Evolutionary conservation across 2,888 invertebrate genomes (phyloP).

Genomic region (Himalopsyche kuldschensis): DNA sequence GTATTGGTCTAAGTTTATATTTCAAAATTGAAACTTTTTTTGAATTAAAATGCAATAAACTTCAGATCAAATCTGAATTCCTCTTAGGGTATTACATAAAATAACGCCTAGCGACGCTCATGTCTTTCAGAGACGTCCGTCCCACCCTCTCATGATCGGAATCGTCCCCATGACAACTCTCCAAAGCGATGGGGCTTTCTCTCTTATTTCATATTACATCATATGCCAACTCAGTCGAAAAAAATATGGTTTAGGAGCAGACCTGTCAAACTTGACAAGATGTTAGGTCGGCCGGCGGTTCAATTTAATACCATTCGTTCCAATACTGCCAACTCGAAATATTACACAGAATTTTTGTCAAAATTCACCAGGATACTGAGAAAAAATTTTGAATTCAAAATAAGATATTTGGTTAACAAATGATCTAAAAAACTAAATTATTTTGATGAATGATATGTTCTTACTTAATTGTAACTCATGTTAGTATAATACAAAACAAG

Average conservation of each 20-base stretch:
- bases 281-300: background rate
- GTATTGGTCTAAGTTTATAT: too few species aligned
- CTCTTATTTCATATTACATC: constrained; percentile 38
- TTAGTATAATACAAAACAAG: too few species aligned
- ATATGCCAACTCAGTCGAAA: constrained; percentile 37
- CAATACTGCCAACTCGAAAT: background rate
- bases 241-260: constrained; percentile 33
- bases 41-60: background rate
- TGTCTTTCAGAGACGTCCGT: background rate
- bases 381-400: background rate
- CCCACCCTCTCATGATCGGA: background rate
- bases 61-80: background rate
- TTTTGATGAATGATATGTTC: too few species aligned
- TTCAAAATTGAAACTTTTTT: too few species aligned
- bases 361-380: background rate
- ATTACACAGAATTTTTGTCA: background rate
- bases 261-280: background rate
- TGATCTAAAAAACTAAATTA: too few species aligned
- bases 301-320: background rate
- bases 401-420: too few species aligned
- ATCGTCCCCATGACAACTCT: constrained; percentile 32
- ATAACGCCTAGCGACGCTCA: background rate
- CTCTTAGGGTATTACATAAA: background rate
- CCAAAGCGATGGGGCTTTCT: constrained; percentile 26
- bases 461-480: too few species aligned